Evolutionary conservation across 2,888 invertebrate species (phyloP).

Genomic region (Papilio demoleus): DNA sequence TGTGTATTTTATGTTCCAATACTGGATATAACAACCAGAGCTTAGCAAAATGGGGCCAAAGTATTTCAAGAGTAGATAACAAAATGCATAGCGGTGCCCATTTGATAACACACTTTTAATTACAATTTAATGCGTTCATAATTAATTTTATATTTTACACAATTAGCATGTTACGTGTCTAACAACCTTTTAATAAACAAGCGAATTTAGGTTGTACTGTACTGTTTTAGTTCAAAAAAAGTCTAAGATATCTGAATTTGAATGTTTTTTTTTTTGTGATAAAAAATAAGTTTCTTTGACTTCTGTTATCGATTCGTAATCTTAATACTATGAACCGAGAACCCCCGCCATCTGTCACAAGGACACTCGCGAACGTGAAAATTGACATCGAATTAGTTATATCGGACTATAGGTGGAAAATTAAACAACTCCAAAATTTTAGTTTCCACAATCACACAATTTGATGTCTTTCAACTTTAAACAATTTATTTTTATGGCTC

Average conservation of each 20-base stretch:
- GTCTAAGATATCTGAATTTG: no score
- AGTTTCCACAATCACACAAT: no score
- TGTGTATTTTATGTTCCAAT: not conserved
- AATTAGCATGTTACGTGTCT: not conserved
- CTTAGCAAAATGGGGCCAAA: not conserved
- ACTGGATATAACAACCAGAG: not conserved
- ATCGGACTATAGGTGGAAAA: no score
- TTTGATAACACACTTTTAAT: constrained; percentile 1
- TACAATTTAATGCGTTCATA: not conserved
- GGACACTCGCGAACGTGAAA: no score
- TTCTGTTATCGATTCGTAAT: not conserved
- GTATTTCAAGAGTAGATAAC: not conserved
- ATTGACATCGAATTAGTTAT: no score
- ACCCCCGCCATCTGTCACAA: no score
- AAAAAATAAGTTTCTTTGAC: not conserved
- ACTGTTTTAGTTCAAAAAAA: not conserved
- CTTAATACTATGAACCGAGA: no score
- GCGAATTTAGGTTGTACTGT: not conserved
- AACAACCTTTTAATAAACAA: not conserved
- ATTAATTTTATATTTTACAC: not conserved
- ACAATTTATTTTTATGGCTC: no score
- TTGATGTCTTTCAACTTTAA: no score
- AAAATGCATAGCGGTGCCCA: not conserved
- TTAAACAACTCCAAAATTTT: no score
- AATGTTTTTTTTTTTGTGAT: no score